A percentile compares a stretch with the other conserved stretches of the same genome.
phyloP scores from a whole-genome alignment of 1,140 invertebrate species.

The Formica exsecta region DNA sequence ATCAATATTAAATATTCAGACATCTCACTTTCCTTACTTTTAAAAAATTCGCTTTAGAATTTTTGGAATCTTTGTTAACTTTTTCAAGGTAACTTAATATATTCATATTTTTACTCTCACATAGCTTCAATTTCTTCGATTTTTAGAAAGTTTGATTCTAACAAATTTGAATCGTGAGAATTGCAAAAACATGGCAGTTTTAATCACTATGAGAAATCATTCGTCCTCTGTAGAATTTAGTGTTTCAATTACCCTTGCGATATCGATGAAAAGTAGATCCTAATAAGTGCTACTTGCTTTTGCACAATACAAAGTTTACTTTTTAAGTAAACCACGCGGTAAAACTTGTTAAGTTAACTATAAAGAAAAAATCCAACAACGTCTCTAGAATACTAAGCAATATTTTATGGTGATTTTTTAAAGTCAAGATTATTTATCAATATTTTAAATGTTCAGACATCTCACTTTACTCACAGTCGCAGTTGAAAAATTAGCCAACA shows the following conservation, averaged over 20 bases:
- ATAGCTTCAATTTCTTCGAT: background rate
- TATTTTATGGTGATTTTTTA: conserved; percentile 42
- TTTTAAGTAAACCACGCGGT: background rate
- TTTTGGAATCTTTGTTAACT: background rate
- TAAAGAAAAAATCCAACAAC: background rate
- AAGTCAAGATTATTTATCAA: conserved; percentile 45
- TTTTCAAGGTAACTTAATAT: background rate
- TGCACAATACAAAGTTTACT: background rate
- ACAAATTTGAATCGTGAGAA: background rate
- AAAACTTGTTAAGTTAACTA: background rate
- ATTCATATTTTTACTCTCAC: background rate
- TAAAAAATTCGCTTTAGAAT: no score
- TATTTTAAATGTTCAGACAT: conserved; percentile 40
- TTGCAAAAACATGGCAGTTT: conserved; percentile 9
- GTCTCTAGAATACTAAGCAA: conserved; percentile 18
- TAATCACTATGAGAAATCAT: background rate
- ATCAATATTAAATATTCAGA: conserved; percentile 25
- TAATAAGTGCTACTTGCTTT: background rate
- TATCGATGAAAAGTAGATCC: background rate
- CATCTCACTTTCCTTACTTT: conserved; percentile 6
- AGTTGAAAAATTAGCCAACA: conserved; percentile 5
- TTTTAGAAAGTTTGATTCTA: background rate
- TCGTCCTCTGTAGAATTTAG: background rate
- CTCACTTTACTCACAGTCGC: background rate
- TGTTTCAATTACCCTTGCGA: conserved; percentile 4